These are phyloP conservation scores for Parus major DNA, from an alignment of 2,113 vertebrate genomes.

Conservation along the genomic window DNA sequence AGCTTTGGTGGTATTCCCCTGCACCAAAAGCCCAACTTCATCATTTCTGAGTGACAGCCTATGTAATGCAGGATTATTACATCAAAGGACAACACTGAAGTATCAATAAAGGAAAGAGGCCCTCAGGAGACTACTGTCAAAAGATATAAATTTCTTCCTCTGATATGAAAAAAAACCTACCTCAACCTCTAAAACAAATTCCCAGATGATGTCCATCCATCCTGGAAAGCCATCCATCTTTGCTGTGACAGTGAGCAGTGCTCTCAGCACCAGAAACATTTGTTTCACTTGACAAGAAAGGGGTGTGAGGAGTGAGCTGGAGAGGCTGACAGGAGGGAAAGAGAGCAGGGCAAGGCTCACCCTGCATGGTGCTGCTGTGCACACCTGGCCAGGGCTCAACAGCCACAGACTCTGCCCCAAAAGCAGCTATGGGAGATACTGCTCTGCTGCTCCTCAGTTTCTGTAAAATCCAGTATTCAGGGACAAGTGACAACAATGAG, in stretches of 20 bases:
- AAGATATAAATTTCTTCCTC: constrained; percentile 32
- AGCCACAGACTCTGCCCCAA: background rate
- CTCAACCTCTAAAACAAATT: background rate
- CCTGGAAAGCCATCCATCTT: background rate
- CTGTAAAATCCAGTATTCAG: background rate
- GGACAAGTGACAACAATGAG: background rate
- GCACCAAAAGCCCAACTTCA: background rate
- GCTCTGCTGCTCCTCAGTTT: background rate
- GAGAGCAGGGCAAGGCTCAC: background rate
- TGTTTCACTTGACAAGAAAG: background rate
- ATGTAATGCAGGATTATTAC: constrained; percentile 30
- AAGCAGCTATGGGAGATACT: background rate
- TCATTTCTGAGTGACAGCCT: constrained; percentile 29
- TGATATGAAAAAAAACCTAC: background rate
- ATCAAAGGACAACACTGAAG: constrained; percentile 4
- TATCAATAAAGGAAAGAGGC: constrained; percentile 35
- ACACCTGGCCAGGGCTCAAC: background rate
- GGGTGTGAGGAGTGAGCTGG: background rate
- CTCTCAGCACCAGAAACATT: background rate
- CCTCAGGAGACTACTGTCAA: constrained; percentile 25
- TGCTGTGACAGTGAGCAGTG: background rate
- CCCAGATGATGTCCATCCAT: background rate
- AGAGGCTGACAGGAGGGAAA: background rate
- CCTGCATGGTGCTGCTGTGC: fast-evolving
- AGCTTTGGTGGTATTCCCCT: background rate